phyloP scores from a whole-genome alignment of 2,888 invertebrate species.

The Rhaphigaster nebulosa region DNA sequence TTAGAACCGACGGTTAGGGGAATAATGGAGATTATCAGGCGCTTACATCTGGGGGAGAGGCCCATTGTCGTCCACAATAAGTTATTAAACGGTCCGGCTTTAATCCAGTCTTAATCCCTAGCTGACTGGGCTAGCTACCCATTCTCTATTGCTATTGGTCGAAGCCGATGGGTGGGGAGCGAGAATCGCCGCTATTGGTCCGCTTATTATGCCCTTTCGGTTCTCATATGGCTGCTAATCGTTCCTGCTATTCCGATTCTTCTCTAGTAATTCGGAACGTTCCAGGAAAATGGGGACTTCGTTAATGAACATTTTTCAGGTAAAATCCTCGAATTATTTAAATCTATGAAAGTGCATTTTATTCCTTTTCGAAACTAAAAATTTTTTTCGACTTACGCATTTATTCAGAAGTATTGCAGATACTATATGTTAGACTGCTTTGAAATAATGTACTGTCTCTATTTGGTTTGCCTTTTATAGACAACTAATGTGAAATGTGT shows the following conservation, averaged over 20 bases:
- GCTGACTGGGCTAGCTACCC: not conserved
- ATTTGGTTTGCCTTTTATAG: no score
- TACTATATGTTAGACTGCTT: no score
- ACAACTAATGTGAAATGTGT: no score
- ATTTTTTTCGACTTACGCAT: no score
- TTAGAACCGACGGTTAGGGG: not conserved
- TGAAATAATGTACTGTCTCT: no score
- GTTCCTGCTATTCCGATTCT: not conserved
- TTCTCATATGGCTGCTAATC: not conserved
- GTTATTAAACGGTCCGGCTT: not conserved
- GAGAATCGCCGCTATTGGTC: not conserved
- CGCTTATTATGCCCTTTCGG: not conserved
- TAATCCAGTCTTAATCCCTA: not conserved
- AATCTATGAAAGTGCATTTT: no score
- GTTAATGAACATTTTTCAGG: no score
- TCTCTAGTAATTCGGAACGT: not conserved
- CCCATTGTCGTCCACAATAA: not conserved
- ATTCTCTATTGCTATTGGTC: not conserved
- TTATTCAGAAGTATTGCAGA: no score
- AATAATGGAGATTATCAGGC: not conserved
- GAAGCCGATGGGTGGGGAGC: not conserved
- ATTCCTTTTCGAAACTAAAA: no score
- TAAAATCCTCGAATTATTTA: no score
- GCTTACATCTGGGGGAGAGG: not conserved
- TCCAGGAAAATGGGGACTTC: not conserved